Conservation (phyloP, 1,140 invertebrate genomes). For the Drosophila saltans region DNA sequence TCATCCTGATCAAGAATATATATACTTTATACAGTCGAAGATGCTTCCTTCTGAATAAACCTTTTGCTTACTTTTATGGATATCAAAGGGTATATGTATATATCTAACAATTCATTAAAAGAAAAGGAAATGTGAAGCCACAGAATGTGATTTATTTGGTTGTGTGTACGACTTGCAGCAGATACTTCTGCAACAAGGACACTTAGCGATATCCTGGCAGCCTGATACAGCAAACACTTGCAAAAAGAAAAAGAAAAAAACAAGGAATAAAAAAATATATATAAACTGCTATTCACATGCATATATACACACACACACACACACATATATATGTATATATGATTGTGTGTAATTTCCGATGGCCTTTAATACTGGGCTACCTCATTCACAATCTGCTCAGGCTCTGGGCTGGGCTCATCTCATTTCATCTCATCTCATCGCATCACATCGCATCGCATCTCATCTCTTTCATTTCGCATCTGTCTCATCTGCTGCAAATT, state of each 20-base stretch:
- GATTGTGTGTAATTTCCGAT: constrained; percentile 59
- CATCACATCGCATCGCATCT: neutral
- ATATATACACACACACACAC: constrained; percentile 42
- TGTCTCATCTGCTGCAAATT: constrained; percentile 20
- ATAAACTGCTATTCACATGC: constrained; percentile 7
- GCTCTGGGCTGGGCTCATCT: neutral
- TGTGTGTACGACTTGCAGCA: constrained; percentile 34
- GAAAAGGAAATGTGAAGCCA: constrained; percentile 1
- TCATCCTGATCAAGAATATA: no score
- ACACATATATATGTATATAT: constrained; percentile 35
- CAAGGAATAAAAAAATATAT: neutral
- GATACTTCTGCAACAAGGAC: constrained; percentile 66
- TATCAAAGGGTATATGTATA: neutral
- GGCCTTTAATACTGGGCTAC: constrained; percentile 62
- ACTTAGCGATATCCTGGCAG: constrained; percentile 74
- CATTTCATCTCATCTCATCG: neutral
- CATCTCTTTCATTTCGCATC: constrained; percentile 33
- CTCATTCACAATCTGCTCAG: constrained; percentile 17
- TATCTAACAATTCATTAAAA: constrained; percentile 5
- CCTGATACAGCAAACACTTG: constrained; percentile 38
- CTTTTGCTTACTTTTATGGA: no score
- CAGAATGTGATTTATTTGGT: constrained; percentile 3
- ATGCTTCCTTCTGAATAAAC: no score
- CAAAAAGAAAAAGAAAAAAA: constrained; percentile 25
- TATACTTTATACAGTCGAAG: no score